Base-by-base conservation (phyloP, 2,888 invertebrate species). In the Melanargia galathea region DNA sequence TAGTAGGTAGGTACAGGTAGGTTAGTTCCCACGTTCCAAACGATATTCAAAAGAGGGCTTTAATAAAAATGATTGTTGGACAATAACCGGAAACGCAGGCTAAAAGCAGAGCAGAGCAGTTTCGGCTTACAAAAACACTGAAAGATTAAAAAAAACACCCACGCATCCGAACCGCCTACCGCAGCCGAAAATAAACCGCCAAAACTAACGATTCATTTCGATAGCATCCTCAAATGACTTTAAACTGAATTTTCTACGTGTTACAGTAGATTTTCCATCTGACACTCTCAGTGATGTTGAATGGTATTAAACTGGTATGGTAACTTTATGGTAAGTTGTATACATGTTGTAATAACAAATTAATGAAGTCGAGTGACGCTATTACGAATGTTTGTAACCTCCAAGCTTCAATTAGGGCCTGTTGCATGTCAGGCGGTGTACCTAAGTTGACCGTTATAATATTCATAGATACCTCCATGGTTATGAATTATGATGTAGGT, bases 151-250 rank as follows among this genome's bases (percentile, higher is more conserved):
- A 86, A 80, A 70, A n/a, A n/a, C n/a, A 76, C 74, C 77, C 79
- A 76, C 81, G 80, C 85, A 86, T 82, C 81, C 79, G 82, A 86
- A 82, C 90, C 90, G 90, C 90, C 90, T 90, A 90, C 90, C 90
- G 87, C 90, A 90, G 88, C 82, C 87, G 89, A 86, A 90, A 90
- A 90, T 90, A 90, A 83, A 89, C 75, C 70, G 83, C 73, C 74
- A 81, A 33, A 22, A 33, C 48, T 45, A 22, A 45, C 55, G 56
- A 38, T 59, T 46, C 54, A 62, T 59, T 62, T 45, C 49, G n/a
- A 35, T 22, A 56, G 18, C 18, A 13, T 8, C 1, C 16, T 20
- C 57, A 69, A 2, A 30, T 2, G 18, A 71, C 40, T 67, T 55
- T 66, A 24, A 61, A 65, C 67, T 65, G 26, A 33, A 45, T 4